These are phyloP conservation scores for Gasterosteus nipponicus DNA, from an alignment of 2,113 vertebrate genomes.

Conservation along the genomic window DNA sequence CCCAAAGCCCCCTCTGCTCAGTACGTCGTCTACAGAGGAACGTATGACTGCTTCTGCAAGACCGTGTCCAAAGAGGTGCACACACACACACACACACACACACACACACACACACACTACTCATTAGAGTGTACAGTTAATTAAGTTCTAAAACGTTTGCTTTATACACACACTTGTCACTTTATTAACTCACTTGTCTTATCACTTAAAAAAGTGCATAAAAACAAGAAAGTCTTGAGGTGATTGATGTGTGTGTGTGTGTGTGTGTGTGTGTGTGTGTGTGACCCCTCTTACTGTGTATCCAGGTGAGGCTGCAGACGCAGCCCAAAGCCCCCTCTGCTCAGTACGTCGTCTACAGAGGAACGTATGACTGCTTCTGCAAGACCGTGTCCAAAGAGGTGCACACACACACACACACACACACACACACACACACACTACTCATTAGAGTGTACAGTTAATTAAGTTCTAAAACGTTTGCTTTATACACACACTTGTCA, in stretches of 20 bases:
- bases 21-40: slow-evolving; percentile 72
- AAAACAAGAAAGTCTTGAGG: neutral
- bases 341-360: slow-evolving; percentile 70
- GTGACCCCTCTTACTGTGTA: neutral
- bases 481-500: neutral
- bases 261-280: neutral
- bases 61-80: slow-evolving; percentile 81
- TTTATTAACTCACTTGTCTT: too few relatives aligned
- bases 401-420: slow-evolving; percentile 7
- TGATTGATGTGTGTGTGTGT: neutral
- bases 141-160: neutral
- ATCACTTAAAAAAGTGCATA: too few relatives aligned
- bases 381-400: slow-evolving; percentile 83
- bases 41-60: slow-evolving; percentile 81
- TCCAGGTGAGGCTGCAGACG: slow-evolving; percentile 82
- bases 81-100: neutral
- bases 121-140: neutral
- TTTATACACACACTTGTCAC: neutral
- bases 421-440: slow-evolving; percentile 8
- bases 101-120: slow-evolving; percentile 3
- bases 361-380: slow-evolving; percentile 79
- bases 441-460: neutral
- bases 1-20: slow-evolving; percentile 62
- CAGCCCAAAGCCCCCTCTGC: slow-evolving; percentile 70
- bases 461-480: neutral